Percentiles rank a stretch among this genome's conserved stretches.
These are phyloP conservation scores for Andrena praecox DNA, from an alignment of 2,888 invertebrate genomes.

Conservation along the genomic window DNA sequence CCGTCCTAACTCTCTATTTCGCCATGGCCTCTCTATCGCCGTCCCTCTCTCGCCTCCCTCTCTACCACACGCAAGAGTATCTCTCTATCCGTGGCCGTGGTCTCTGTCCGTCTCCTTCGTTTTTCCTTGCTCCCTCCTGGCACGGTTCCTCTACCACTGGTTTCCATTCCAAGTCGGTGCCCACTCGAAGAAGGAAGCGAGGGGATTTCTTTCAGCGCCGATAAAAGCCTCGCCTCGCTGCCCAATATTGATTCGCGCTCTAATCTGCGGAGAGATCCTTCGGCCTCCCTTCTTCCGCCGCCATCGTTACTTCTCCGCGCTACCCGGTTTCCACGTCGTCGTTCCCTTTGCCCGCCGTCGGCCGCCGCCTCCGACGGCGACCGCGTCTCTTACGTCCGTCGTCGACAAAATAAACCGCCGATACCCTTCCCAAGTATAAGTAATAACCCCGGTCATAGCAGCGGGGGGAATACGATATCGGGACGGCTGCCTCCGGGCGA, in stretches of 20 bases:
- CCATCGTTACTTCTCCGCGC: constrained; percentile 8
- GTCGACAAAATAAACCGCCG: constrained; percentile 82
- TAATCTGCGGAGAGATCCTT: constrained; percentile 82
- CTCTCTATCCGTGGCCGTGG: constrained; percentile 35
- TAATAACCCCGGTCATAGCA: constrained; percentile 78
- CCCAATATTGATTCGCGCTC: constrained; percentile 85
- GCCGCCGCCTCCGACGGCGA: neutral
- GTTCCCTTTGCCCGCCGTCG: constrained; percentile 53
- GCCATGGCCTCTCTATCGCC: constrained; percentile 17
- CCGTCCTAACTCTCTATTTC: constrained; percentile 49
- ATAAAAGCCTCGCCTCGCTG: constrained; percentile 83
- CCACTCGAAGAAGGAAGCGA: constrained; percentile 72
- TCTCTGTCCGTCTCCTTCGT: constrained; percentile 53
- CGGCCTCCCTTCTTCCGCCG: constrained; percentile 29
- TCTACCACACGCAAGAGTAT: constrained; percentile 14
- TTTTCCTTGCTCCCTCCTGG: constrained; percentile 60
- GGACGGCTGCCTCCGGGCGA: constrained; percentile 68
- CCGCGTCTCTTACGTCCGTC: constrained; percentile 74
- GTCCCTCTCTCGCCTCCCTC: constrained; percentile 1
- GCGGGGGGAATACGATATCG: constrained; percentile 64
- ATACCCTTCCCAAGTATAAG: constrained; percentile 69
- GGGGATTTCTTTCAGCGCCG: constrained; percentile 82
- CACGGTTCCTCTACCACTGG: constrained; percentile 46
- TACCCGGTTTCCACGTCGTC: constrained; percentile 35
- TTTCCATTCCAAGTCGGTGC: constrained; percentile 65